Conservation (phyloP, 2,888 invertebrate species). For the Amaurobius ferox region DNA sequence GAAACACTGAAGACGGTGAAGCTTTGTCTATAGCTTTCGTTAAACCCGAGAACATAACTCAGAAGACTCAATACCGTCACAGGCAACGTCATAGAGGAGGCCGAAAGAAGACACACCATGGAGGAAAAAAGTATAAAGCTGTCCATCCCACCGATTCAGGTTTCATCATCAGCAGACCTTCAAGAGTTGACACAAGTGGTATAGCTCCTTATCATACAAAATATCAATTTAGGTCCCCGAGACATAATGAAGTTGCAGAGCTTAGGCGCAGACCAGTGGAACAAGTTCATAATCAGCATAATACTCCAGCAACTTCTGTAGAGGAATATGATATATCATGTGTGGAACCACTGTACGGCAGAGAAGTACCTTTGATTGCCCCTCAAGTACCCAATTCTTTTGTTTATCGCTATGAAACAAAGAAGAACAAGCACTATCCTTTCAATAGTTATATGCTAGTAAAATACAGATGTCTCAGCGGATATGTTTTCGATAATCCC, state of each 20-base stretch:
- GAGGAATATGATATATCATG: conserved; percentile 43
- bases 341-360: conserved; percentile 40
- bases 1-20: conserved; percentile 56
- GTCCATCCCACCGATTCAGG: conserved; percentile 25
- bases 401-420: conserved; percentile 65
- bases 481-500: conserved; percentile 20
- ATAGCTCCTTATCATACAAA: conserved; percentile 26
- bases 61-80: background rate
- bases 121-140: conserved; percentile 12
- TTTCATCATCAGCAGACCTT: conserved; percentile 40
- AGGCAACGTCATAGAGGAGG: conserved; percentile 30
- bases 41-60: conserved; percentile 22
- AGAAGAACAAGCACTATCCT: conserved; percentile 47
- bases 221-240: background rate
- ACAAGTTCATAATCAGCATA: conserved; percentile 8
- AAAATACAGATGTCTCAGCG: conserved; percentile 49
- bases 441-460: conserved; percentile 57
- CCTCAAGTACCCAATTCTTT: conserved; percentile 48
- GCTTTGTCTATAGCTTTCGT: conserved; percentile 49
- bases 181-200: conserved; percentile 57
- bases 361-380: conserved; percentile 53
- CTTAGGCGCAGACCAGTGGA: conserved; percentile 45
- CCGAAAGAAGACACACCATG: conserved; percentile 14
- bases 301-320: background rate
- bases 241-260: conserved; percentile 34